Base-by-base conservation (phyloP, 2,888 invertebrate species). In the Nineta flava region DNA sequence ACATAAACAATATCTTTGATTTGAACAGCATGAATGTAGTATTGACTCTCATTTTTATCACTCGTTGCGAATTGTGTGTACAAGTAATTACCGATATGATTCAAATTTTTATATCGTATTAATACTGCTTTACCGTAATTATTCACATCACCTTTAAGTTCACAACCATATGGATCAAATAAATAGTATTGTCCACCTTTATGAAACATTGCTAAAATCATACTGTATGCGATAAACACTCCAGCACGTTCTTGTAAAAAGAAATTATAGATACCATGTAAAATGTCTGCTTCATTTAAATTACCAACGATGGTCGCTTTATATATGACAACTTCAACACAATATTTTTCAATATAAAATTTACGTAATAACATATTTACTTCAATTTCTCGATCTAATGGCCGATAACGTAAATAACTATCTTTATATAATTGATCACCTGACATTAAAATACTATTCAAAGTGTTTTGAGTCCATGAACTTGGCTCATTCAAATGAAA, bases 361-460 rank as follows among this genome's bases (percentile, higher is more conserved):
- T 73, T 74, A 47, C 77, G 70, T 0, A 76, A 47, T n/a, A 67
- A 51, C 50, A 64, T 62, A 38, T 60, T 59, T 52, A 66, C 54
- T 1, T 63, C 62, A 6, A 67, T 56, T 50, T 64, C 62, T 7
- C 63, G 32, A 67, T 65, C 71, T 65, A 58, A 55, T 0, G 76
- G 74, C 9, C 62, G 61, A 62, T 69, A 77, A 53, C 75, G 72
- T 51, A 76, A 65, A 59, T 70, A 76, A 54, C 75, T 75, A 62
- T 77, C 77, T 57, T 75, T 73, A 61, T 76, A 76, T 1, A 76
- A 66, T 60, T 75, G 75, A 57, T 76, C 72, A 1, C 76, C 77
- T 42, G 71, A 67, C 51, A 75, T 73, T 54, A 77, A 60, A 45
- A 76, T 60, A 57, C 70, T 65, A 58, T 76, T 74, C n/a, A 77